Evolutionary conservation across 2,888 invertebrate genomes (phyloP), one percentile per base, ranked within the genome.

Genomic region (Penaeus monodon): DNA sequence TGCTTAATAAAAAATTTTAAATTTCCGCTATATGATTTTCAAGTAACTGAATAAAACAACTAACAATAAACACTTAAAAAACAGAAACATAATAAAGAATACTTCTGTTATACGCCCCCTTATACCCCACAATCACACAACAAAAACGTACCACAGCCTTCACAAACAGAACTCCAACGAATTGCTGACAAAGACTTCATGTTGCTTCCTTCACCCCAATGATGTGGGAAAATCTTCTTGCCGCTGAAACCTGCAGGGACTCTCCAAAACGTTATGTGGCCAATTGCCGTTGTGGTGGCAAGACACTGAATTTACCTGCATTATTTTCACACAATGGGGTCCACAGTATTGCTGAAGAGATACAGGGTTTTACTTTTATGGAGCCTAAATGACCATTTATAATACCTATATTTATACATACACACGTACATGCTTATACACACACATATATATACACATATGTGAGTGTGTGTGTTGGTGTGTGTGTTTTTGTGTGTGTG

Each of bases 221-320:
- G 0, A 87, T 65, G 10, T 66, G 57, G n/a, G n/a, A 22, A 78
- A 66, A 1, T 83, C 63, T 6, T 64, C 44, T 8, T 24, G 33
- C 68, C 68, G 10, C 44, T 83, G 38, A 83, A 79, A 44, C 57
- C 74, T 17, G 84, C 33, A 4, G 86, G 63, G 17, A 88, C 64
- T n/a, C 84, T 66, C 88, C 88, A 88, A 49, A 84, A 80, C 24
- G 84, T 84, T 20, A 76, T 86, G 63, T 86, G 80, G n/a, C 88
- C 86, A 10, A 77, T 65, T 22, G 68, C 80, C 24, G 85, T 84
- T 44, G 86, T 2, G n/a, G 66, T 74, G 14, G 68, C 49, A 88
- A 70, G 22, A 84, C 38, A 57, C 86, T 83, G 33, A n/a, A 80
- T 29, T 64, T 79, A n/a, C 76, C 80, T n/a, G n/a, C 24, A 3